A percentile compares a stretch with the other conserved stretches of the same genome.
phyloP scores from a whole-genome alignment of 2,113 vertebrate species.

The Nesoenas mayeri region DNA sequence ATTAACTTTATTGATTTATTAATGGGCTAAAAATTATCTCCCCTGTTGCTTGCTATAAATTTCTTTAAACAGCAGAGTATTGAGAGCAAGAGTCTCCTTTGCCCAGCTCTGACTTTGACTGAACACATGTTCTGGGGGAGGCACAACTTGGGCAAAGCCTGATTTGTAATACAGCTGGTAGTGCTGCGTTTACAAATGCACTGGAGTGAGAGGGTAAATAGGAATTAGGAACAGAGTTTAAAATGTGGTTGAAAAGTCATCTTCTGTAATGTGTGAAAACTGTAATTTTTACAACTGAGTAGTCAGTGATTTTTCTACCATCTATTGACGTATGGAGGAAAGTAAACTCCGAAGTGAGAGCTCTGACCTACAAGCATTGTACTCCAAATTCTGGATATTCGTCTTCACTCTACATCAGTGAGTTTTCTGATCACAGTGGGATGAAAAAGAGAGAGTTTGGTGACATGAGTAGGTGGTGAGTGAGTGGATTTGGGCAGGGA shows the following conservation, averaged over 20 bases:
- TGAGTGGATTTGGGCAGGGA: too few relatives aligned
- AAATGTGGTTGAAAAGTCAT: neutral
- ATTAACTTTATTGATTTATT: constrained; percentile 14
- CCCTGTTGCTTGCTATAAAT: neutral
- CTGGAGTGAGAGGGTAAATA: neutral
- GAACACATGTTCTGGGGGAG: neutral
- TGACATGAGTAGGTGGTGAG: too few relatives aligned
- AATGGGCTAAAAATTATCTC: constrained; percentile 2
- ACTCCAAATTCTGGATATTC: neutral
- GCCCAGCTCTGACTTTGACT: neutral
- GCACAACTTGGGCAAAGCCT: neutral
- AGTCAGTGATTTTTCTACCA: neutral
- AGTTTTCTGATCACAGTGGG: too few relatives aligned
- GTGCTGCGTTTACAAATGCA: neutral
- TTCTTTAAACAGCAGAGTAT: neutral
- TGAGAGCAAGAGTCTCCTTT: neutral
- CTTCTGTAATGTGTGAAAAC: neutral
- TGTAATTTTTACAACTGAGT: neutral
- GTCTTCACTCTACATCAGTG: neutral
- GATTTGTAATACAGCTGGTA: neutral
- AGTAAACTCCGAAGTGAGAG: neutral
- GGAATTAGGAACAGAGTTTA: neutral
- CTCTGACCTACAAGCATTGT: neutral
- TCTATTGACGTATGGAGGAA: neutral
- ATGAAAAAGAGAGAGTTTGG: too few relatives aligned